A percentile compares a stretch with the other conserved stretches of the same genome.
Evolutionary conservation across 2,797 vertebrate species (phyloP).

Genomic region (Cygnus olor): DNA sequence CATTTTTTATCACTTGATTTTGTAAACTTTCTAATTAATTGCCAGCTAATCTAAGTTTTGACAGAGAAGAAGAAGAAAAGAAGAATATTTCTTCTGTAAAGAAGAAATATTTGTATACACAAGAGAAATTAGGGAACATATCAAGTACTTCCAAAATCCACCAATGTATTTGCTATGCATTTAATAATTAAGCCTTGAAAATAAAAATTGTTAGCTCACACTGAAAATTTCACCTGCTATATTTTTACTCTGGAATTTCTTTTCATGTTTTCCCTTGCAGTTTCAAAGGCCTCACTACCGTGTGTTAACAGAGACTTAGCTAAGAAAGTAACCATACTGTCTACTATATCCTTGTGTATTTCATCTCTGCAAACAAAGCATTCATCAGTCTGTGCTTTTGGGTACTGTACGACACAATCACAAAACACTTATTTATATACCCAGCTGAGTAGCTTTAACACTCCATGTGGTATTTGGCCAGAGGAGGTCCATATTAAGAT

Average conservation of each 20-base stretch:
- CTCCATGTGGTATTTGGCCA: neutral
- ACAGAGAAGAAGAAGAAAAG: too few relatives aligned
- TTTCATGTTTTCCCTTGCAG: neutral
- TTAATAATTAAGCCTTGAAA: neutral
- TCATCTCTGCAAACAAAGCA: neutral
- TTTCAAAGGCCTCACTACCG: neutral
- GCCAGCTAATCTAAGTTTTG: neutral
- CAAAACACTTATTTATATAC: neutral
- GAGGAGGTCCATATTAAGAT: neutral
- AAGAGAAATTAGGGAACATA: neutral
- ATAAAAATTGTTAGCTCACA: neutral
- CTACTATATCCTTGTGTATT: neutral
- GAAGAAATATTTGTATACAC: neutral
- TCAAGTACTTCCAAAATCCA: neutral
- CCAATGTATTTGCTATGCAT: neutral
- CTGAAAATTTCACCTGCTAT: neutral
- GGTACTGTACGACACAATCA: neutral
- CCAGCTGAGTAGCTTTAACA: rapidly evolving
- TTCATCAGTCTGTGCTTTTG: neutral
- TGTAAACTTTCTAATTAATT: neutral
- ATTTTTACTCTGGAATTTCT: neutral
- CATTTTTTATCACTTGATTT: neutral
- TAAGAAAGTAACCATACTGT: neutral
- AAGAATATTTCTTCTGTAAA: neutral
- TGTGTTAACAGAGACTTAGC: neutral